Base-by-base conservation (phyloP, 2,797 vertebrate species). In the Petrocephalus sullivani region DNA sequence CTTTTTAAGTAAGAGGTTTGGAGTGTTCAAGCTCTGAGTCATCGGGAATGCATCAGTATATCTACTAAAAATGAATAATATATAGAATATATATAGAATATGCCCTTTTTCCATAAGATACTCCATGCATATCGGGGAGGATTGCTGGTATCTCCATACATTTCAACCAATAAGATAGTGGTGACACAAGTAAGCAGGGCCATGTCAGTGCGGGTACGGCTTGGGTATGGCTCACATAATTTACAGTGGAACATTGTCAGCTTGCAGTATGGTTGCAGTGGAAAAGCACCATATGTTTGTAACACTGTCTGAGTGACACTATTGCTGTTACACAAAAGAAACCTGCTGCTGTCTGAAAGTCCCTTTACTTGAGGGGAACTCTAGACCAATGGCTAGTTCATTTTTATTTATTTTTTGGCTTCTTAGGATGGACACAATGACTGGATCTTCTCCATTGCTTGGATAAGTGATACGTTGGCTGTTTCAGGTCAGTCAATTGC, bases 391-490 rank as follows among this genome's bases (percentile, higher is more conserved):
- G 16, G 8, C 60, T 41, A 41, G 75, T 93, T 46, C 89, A 19
- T 89, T 46, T 4, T 61, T 46, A 37, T 37, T 37, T 53, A 83
- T 14, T 51, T 71, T 19, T 9, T 88, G 90, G 90, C 46, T 91
- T 91, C 28, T 94, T 46, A 99, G 98, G 97, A 98, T 90, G 98
- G 98, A 87, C 98, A 99, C 92, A 98, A 99, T 91, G 98, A 99
- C 93, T 99, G 98, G 98, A 99, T 99, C 92, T 99, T 99, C 95
- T 99, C 98, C 89, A 99, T 99, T 91, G 98, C 98, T 0, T 99
- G 98, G 98, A 99, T 99, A 94, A 99, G 97, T 92, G 98, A 99
- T 94, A 97, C 94, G 88, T 97, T 99, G 97, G 98, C 97, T 12
- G 98, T 99, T 89, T 99, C 98, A 91, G 98, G 98, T 99, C 95